phyloP scores from a whole-genome alignment of 2,888 invertebrate species.

The Leptopilina drosophilae region DNA sequence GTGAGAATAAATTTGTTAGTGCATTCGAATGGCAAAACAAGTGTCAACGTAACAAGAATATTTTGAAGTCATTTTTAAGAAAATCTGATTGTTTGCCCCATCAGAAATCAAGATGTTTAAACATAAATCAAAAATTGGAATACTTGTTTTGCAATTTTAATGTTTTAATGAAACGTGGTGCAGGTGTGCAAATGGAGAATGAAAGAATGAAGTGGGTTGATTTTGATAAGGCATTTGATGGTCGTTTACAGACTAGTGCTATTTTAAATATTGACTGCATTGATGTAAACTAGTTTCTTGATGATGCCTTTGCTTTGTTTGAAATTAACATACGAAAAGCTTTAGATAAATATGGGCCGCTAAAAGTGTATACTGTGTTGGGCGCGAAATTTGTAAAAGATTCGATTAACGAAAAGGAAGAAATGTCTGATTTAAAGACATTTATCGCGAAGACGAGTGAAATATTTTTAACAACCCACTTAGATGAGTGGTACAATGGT shows the following conservation, averaged over 20 bases:
- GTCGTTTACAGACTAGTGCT: neutral
- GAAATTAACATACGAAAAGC: neutral
- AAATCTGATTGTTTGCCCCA: too few species aligned
- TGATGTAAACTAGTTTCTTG: neutral
- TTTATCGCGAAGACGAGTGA: too few species aligned
- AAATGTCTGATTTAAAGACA: neutral
- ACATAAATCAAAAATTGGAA: neutral
- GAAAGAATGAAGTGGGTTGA: neutral
- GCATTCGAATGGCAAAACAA: too few species aligned
- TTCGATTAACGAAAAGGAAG: neutral
- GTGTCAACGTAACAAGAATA: too few species aligned
- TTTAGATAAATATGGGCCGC: neutral
- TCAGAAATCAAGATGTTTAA: neutral
- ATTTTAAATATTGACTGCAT: neutral
- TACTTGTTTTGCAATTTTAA: neutral
- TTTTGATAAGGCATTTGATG: neutral
- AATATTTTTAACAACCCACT: too few species aligned
- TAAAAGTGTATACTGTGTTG: neutral
- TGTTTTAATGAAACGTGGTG: neutral
- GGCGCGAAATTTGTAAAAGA: neutral
- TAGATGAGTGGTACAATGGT: too few species aligned
- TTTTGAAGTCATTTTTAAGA: too few species aligned
- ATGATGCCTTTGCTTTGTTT: conserved; percentile 10
- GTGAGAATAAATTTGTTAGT: too few species aligned
- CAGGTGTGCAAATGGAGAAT: neutral